Evolutionary conservation across 2,113 vertebrate species (phyloP), one percentile per base, ranked within the genome.

Genomic region (Peucedramus taeniatus): DNA sequence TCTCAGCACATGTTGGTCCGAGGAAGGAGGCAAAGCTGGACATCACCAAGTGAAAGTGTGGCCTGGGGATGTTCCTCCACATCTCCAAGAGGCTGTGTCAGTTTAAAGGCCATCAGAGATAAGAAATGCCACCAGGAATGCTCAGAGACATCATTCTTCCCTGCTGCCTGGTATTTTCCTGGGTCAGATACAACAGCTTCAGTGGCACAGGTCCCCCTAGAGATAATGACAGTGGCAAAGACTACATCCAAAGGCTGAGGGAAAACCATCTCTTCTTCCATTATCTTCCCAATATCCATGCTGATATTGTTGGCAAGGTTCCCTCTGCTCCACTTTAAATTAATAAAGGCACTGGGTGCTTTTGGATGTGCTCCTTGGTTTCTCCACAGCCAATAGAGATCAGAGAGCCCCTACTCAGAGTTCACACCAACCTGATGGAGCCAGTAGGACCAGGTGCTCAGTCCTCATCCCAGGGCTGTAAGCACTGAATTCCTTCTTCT

Each of bases 1-100:
- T 24, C 45, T 71, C 79, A 57, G 40, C 3, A 16, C 0, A 0
- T 4, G 2, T 1, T 69, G 49, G 53, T 45, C n/a, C 3, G 2
- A 88, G 40, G 57, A 68, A 86, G 9, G 54, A 17, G 49, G 45
- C 11, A 7, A 39, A 49, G 15, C 0, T 53, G 63, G n/a, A 56
- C 8, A 6, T 10, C 1, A 3, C 18, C 65, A 39, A 76, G 45
- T 0, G 1, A 11, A 82, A 30, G 2, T 9, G n/a, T 65, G 44
- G 9, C 50, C 49, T 26, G 8, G 65, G 65, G 75, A 83, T 6
- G 35, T 8, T 82, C 18, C 31, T 78, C 6, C 49, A 39, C 27
- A 7, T 23, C 0, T 3, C 39, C 53, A 42, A 57, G 50, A 83
- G 7, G 31, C 30, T 74, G 16, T 63, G 53, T 57, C 42, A 63